These are phyloP conservation scores for Frankliniella intonsa DNA, from an alignment of 2,888 invertebrate species.

Conservation along the genomic window DNA sequence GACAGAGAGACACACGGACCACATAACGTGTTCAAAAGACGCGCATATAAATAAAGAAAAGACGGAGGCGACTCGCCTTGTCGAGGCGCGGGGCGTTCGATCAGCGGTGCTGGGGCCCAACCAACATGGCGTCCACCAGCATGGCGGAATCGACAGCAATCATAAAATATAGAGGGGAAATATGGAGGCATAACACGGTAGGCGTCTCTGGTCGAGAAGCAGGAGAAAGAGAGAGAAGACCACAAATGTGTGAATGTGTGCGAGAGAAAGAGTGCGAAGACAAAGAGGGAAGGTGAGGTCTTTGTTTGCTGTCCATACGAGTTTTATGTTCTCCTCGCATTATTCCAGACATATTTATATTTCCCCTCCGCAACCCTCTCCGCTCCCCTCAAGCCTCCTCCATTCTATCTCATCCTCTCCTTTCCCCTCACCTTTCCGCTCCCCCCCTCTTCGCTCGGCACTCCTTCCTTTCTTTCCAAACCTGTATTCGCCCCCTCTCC, in stretches of 20 bases:
- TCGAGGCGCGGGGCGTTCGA: background rate
- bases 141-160: background rate
- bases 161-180: conserved; percentile 5
- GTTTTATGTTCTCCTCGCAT: conserved; percentile 22
- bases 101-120: background rate
- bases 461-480: conserved; percentile 20
- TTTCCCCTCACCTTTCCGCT: background rate
- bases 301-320: conserved; percentile 14
- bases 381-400: background rate
- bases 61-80: no score
- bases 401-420: background rate
- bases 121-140: conserved; percentile 7
- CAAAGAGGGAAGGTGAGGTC: conserved; percentile 5
- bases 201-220: no score
- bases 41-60: background rate
- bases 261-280: no score
- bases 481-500: background rate
- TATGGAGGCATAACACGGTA: background rate
- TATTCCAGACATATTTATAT: conserved; percentile 24
- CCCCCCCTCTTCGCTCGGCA: background rate
- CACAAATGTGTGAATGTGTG: no score
- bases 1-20: no score
- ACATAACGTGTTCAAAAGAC: background rate
- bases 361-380: background rate
- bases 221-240: no score